Base-by-base conservation (phyloP, 1,140 invertebrate species). In the Drosophila orena region DNA sequence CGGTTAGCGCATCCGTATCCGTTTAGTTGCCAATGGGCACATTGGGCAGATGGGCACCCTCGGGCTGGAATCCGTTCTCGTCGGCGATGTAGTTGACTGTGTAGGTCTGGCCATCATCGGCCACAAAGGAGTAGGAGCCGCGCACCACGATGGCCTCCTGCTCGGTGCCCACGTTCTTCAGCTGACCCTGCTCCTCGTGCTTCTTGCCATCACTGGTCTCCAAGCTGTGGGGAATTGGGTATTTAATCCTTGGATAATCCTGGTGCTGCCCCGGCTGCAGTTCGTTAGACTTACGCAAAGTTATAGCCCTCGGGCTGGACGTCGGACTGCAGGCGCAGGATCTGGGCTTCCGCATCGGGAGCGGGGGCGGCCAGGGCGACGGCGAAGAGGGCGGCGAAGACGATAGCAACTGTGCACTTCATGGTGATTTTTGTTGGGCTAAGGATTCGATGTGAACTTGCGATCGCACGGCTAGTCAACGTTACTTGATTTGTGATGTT, bases 31-130 rank as follows among this genome's bases (percentile, higher is more conserved):
- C 24, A 58, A 83, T 76, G 30, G 81, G 83, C 65, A 81, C 90
- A 86, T 77, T 90, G 79, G 95, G 95, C 65, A 96, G 91, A 92
- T 96, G 95, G 5, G 94, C 94, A 27, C 95, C 95, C 91, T 95
- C 93, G 38, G 95, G 95, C 79, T 95, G 94, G 93, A 95, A 97
- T 35, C 96, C 96, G 80, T 96, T 96, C 93, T 97, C 96, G 89
- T 97, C 96, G 42, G 96, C 96, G 38, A 95, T 93, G 92, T 96
- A 97, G 35, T 93, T 94, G 46, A 97, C 93, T 61, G 93, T 93
- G 81, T 96, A 95, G 20, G 93, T 92, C 62, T 94, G 93, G 22
- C 96, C 96, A 43, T 96, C 95, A 24, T 94, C 93, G 35, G 93
- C 95, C 11, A 93, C 83, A 92, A 93, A 95, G 35, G 92, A 93